Conservation (phyloP, 2,113 vertebrate species). For the Oceanodroma tethys region DNA sequence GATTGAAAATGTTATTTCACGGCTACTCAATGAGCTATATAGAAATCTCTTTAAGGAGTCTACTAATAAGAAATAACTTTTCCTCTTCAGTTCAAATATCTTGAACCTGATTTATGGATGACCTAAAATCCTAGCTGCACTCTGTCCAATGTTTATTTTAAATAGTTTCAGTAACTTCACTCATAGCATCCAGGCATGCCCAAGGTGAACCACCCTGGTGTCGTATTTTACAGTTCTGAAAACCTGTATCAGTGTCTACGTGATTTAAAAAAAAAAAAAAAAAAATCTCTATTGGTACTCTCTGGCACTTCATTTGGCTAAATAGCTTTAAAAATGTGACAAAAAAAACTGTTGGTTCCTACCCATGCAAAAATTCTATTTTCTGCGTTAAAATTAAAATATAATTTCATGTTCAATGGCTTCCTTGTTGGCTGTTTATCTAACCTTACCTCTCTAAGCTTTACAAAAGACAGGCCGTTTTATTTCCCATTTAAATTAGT, state of each 20-base stretch:
- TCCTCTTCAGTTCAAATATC: neutral
- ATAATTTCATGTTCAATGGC: neutral
- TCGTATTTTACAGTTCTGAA: neutral
- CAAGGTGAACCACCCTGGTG: neutral
- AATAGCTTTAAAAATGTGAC: neutral
- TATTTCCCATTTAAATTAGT: neutral
- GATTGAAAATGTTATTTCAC: neutral
- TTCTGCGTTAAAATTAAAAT: neutral
- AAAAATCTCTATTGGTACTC: accelerated
- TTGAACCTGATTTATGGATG: neutral
- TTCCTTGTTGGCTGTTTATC: neutral
- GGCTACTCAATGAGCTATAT: neutral
- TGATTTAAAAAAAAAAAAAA: neutral
- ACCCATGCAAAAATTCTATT: neutral
- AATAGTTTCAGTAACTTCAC: neutral
- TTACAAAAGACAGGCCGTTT: neutral
- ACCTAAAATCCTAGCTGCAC: neutral
- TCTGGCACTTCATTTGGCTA: neutral
- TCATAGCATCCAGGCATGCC: neutral
- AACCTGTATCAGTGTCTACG: neutral
- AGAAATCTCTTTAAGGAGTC: neutral
- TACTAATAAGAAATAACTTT: neutral
- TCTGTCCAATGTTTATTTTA: neutral
- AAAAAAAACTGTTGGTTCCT: neutral
- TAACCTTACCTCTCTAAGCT: neutral